A percentile compares a stretch with the other conserved stretches of the same genome.
These are phyloP conservation scores for Gymnocephalus cernua DNA, from an alignment of 2,113 vertebrate genomes.

Conservation along the genomic window DNA sequence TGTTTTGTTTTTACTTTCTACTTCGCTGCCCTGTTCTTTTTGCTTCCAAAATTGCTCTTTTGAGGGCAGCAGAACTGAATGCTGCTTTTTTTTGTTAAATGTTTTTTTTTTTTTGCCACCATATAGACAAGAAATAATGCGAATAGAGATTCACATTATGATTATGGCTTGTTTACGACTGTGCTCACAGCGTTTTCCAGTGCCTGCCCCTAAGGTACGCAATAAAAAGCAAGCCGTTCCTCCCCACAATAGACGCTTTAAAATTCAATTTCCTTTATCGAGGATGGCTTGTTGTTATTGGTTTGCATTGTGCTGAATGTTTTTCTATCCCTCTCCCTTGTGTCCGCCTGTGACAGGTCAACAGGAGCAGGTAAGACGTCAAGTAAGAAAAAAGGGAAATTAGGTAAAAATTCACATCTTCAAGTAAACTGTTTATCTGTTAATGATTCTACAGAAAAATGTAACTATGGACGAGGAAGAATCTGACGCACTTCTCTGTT, in stretches of 20 bases:
- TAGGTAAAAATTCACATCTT: not conserved
- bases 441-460: not conserved
- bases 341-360: conserved; percentile 33
- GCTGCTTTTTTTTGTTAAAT: not conserved
- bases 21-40: conserved; percentile 11
- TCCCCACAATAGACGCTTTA: conserved; percentile 56
- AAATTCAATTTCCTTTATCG: conserved; percentile 74
- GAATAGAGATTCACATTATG: conserved; percentile 69
- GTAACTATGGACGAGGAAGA: not conserved
- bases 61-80: conserved; percentile 4
- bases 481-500: not conserved
- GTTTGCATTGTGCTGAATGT: conserved; percentile 49
- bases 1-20: not conserved
- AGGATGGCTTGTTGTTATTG: conserved; percentile 61
- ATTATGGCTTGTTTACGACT: conserved; percentile 64
- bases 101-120: conserved; percentile 6
- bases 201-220: conserved; percentile 26
- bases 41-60: conserved; percentile 29
- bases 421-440: not conserved
- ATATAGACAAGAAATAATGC: conserved; percentile 56
- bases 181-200: conserved; percentile 45
- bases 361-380: conserved; percentile 1
- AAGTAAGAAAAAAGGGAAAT: not conserved
- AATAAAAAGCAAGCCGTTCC: conserved; percentile 43
- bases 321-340: not conserved